phyloP scores from a whole-genome alignment of 2,888 invertebrate species.

The Autographa gamma region DNA sequence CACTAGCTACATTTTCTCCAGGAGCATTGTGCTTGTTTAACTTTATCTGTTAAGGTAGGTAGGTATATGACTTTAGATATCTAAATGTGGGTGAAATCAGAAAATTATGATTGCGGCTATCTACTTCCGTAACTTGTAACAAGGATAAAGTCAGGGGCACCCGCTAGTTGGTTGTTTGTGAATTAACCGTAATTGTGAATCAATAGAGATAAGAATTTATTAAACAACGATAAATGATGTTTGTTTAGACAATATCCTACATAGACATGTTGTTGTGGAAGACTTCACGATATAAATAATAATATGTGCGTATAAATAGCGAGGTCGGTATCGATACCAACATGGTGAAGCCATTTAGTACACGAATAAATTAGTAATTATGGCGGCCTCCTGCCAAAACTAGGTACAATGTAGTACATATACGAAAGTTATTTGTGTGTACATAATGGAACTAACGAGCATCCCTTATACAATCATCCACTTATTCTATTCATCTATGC shows the following conservation, averaged over 20 bases:
- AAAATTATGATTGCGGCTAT: not conserved
- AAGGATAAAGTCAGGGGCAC: not conserved
- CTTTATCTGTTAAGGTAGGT: no score
- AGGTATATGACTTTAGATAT: no score
- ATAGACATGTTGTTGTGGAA: not conserved
- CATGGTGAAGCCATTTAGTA: slow-evolving; percentile 36
- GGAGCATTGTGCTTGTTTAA: no score
- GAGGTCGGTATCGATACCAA: slow-evolving; percentile 29
- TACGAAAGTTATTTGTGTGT: slow-evolving; percentile 5
- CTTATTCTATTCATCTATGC: slow-evolving; percentile 1
- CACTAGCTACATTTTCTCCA: no score
- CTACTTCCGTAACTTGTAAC: not conserved
- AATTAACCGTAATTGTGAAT: not conserved
- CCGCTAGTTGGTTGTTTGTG: not conserved
- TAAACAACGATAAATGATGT: not conserved
- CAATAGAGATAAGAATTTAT: slow-evolving; percentile 7
- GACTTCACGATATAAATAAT: not conserved
- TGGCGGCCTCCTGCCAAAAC: slow-evolving; percentile 9
- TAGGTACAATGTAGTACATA: not conserved
- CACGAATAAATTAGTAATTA: slow-evolving; percentile 40
- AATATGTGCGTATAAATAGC: slow-evolving; percentile 10
- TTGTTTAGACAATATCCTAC: not conserved
- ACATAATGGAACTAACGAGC: slow-evolving; percentile 6
- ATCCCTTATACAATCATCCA: not conserved
- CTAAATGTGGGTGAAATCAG: not conserved